Base-by-base conservation (phyloP, 2,797 vertebrate genomes). In the Benthosema pterotum region DNA sequence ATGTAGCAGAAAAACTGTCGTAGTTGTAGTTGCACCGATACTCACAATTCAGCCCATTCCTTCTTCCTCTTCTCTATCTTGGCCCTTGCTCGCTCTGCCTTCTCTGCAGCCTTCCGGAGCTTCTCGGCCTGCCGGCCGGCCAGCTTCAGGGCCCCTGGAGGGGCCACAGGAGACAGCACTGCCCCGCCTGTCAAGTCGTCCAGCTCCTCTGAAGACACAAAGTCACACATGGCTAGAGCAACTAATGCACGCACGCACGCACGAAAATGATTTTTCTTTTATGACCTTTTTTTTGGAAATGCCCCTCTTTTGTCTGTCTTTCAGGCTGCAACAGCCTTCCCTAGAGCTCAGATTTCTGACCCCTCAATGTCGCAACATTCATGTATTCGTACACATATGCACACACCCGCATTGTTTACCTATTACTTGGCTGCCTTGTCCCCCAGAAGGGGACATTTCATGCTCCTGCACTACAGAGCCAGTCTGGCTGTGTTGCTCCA, bases 11-110 rank as follows among this genome's bases (percentile, higher is more conserved):
- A 38, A 38, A 38, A 38, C 32, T 38, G 32, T 38, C 8, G n/a
- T n/a, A n/a, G n/a, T n/a, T n/a, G n/a, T n/a, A n/a, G n/a, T n/a
- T n/a, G n/a, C n/a, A n/a, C n/a, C 72, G 13, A 17, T 25, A 92
- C 96, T 95, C 86, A 98, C 96, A 99, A 56, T 65, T 95, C 88
- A 0, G 91, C 88, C 97, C 96, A 99, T 63, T 99, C 94, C 70
- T 83, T 87, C 76, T 90, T 96, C 60, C 94, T 93, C 71, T 92
- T 92, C 60, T 90, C 80, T 42, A 96, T 95, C 82, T 92, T 95
- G 18, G 82, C 74, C 74, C 88, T 92, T 42, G 92, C 89, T 55
- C 79, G 85, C 28, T 95, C 92, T 4, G 94, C 94, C 86, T 95
- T 95, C 81, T 95, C 89, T 0, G 91, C 78, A 42, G 87, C 87